phyloP scores from a whole-genome alignment of 2,113 vertebrate genomes.

The Numenius arquata region DNA sequence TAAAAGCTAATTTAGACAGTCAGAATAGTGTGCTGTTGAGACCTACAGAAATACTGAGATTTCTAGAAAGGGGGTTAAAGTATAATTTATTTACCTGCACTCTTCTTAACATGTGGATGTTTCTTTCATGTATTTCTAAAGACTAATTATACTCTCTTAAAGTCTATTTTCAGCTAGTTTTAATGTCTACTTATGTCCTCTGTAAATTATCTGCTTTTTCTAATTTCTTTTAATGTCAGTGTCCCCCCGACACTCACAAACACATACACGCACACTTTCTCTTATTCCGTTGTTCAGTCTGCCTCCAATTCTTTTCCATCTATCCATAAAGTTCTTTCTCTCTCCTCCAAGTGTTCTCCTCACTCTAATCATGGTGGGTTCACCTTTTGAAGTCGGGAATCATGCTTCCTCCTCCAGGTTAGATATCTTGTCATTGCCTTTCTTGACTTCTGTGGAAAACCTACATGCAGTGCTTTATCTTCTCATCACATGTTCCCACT shows the following conservation, averaged over 20 bases:
- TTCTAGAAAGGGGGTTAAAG: background rate
- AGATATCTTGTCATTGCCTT: background rate
- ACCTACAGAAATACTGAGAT: background rate
- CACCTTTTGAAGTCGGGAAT: background rate
- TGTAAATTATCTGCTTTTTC: background rate
- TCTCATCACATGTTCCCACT: background rate
- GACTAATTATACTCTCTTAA: background rate
- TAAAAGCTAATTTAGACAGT: background rate
- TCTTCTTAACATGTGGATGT: background rate
- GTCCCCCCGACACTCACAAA: background rate
- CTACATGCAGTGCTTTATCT: background rate
- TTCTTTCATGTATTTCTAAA: background rate
- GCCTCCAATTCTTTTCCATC: background rate
- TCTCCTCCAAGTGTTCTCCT: background rate
- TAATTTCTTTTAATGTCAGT: background rate
- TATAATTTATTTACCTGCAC: background rate
- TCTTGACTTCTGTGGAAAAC: background rate
- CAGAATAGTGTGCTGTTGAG: background rate
- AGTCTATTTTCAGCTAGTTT: background rate
- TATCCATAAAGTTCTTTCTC: background rate
- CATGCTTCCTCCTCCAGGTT: background rate
- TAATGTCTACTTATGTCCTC: background rate
- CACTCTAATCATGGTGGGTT: background rate
- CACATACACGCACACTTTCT: background rate
- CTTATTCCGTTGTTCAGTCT: background rate